Evolutionary conservation across 2,113 vertebrate species (phyloP), one percentile per base, ranked within the genome.

Genomic region (Bubo bubo): DNA sequence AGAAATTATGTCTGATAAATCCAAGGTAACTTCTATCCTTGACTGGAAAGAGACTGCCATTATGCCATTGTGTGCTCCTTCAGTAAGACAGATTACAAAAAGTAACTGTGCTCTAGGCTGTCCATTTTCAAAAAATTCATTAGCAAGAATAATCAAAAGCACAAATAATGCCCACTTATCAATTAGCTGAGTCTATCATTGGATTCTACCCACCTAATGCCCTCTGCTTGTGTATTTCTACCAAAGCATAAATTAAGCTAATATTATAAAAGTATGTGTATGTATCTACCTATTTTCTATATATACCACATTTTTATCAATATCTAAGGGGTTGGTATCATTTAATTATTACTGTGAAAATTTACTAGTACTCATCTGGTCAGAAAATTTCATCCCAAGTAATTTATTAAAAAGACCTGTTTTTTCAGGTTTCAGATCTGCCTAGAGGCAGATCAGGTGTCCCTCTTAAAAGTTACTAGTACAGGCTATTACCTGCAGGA

Each of bases 1-100:
- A 97, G 96, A 95, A 97, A 83, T 91, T 95, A 91, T 68, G 93
- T 88, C 94, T 88, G 88, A 91, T 97, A 96, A 90, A 56, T 95
- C 85, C 56, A 96, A 94, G 76, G 77, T 97, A 97, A 89, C 95
- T 83, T 87, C 93, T 87, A 39, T 95, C 90, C 83, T 50, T 92
- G 59, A n/a, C 34, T 68, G 72, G 53, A 63, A 73, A 91, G 89
- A 92, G 53, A 97, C 96, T 95, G 41, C 59, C 53, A 30, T 85
- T 68, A 82, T 84, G 77, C 55, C 45, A 77, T 90, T 96, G 86
- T 93, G 79, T 76, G 28, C 73, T 88, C 21, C 50, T 60, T 23
- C 41, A 88, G 84, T 30, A 94, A 39, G 18, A 47, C 8, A 72
- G 53, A 72, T 35, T 77, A 52, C 64, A 75, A 67, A 97, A 92